phyloP scores from a whole-genome alignment of 2,888 invertebrate species.

The Margaritifera margaritifera region DNA sequence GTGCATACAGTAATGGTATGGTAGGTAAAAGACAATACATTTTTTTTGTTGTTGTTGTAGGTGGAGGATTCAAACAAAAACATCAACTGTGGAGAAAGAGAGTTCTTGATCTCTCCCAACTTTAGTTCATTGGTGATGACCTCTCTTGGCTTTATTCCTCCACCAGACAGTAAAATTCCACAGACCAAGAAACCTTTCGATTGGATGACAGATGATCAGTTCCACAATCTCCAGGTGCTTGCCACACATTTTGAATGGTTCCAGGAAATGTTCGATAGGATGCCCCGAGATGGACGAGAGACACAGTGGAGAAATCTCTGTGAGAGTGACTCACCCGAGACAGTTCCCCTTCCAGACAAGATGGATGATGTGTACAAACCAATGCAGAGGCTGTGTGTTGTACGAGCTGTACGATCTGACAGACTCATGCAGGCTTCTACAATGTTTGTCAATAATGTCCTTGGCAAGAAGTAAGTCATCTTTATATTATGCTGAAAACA shows the following conservation, averaged over 20 bases:
- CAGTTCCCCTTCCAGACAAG: constrained; percentile 68
- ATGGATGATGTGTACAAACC: constrained; percentile 69
- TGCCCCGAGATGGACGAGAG: constrained; percentile 71
- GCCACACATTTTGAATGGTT: constrained; percentile 73
- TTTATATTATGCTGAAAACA: neutral
- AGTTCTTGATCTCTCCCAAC: constrained; percentile 71
- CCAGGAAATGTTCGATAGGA: constrained; percentile 72
- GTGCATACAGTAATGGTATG: neutral
- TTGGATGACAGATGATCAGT: constrained; percentile 73
- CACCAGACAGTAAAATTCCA: constrained; percentile 59
- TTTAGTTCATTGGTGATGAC: constrained; percentile 69
- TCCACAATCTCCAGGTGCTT: constrained; percentile 71
- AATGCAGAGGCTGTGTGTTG: constrained; percentile 69
- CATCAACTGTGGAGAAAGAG: constrained; percentile 69
- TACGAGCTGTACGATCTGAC: constrained; percentile 70
- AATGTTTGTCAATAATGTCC: constrained; percentile 63
- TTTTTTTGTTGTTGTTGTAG: constrained; percentile 43
- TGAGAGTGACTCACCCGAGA: constrained; percentile 70
- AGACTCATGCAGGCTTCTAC: constrained; percentile 68
- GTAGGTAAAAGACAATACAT: neutral
- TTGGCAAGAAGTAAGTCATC: constrained; percentile 67
- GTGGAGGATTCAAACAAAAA: constrained; percentile 66
- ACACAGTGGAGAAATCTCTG: constrained; percentile 72
- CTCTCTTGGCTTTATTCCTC: constrained; percentile 51
- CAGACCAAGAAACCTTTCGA: constrained; percentile 73